Percentiles rank a stretch among this genome's conserved stretches.
These are phyloP conservation scores for Eilema griseolum DNA, from an alignment of 2,888 invertebrate genomes.

Conservation along the genomic window DNA sequence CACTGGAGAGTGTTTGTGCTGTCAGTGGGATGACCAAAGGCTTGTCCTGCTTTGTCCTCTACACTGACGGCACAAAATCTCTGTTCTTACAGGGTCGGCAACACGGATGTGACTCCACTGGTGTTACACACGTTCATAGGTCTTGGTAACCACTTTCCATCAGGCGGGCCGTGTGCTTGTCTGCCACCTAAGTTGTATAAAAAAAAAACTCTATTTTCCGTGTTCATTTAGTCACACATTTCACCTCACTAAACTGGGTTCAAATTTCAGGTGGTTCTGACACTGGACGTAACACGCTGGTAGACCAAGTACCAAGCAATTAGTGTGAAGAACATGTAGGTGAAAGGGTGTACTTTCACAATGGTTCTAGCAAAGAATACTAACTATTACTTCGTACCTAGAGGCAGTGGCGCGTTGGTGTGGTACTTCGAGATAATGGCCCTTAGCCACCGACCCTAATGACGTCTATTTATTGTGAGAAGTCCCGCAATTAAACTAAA, in stretches of 20 bases:
- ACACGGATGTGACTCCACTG: no score
- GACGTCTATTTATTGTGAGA: slow-evolving; percentile 70
- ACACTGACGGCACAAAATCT: no score
- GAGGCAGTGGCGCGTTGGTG: slow-evolving; percentile 46
- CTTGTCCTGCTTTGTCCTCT: no score
- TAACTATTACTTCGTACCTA: slow-evolving; percentile 24
- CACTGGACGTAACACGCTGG: slow-evolving; percentile 23
- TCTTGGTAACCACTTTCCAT: no score
- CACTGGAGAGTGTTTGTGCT: no score
- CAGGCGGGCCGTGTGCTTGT: no score
- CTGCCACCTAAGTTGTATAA: no score
- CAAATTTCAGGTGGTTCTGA: background rate
- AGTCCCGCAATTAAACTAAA: slow-evolving; percentile 43
- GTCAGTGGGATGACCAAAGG: no score
- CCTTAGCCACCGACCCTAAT: slow-evolving; percentile 62
- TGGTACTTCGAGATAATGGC: slow-evolving; percentile 56
- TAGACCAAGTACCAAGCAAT: slow-evolving; percentile 61
- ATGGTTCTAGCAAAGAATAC: slow-evolving; percentile 34
- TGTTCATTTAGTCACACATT: background rate
- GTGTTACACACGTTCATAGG: no score
- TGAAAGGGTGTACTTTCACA: slow-evolving; percentile 56
- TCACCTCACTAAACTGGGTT: background rate
- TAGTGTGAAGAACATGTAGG: slow-evolving; percentile 66
- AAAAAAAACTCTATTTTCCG: background rate
- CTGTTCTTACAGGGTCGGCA: no score